Percentiles rank a stretch among this genome's conserved stretches.
Evolutionary conservation across 1,140 invertebrate species (phyloP).

Genomic region (Drosophila kurseongensis): DNA sequence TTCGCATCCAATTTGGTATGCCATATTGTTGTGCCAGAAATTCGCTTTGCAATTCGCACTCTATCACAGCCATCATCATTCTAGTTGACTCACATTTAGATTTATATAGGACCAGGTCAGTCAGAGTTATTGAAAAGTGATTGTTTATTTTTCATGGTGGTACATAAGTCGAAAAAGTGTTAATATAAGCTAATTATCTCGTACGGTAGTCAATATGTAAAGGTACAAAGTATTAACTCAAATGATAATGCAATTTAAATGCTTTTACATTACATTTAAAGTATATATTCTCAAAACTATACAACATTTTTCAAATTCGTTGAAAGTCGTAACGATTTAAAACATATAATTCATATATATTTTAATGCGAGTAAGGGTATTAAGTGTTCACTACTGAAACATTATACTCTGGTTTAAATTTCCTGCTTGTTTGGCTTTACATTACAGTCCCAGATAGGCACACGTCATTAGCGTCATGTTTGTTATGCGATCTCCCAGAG

Average conservation of each 20-base stretch:
- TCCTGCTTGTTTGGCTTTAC: conserved; percentile 29
- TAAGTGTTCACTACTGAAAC: not conserved
- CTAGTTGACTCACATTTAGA: conserved; percentile 20
- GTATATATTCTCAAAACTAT: no score
- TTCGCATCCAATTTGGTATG: conserved; percentile 56
- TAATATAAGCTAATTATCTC: not conserved
- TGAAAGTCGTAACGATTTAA: no score
- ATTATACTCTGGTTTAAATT: not conserved
- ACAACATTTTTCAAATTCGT: no score
- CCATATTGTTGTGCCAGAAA: conserved; percentile 39
- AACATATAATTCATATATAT: no score
- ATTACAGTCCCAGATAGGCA: conserved; percentile 40
- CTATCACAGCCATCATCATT: conserved; percentile 46
- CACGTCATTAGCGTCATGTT: conserved; percentile 73
- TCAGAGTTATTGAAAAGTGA: not conserved
- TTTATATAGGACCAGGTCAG: conserved; percentile 10
- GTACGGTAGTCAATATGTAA: no score
- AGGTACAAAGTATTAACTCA: no score
- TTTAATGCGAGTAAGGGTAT: conserved; percentile 8
- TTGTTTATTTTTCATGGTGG: not conserved
- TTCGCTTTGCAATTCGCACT: conserved; percentile 42
- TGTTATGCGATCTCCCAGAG: conserved; percentile 70
- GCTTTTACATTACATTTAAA: no score
- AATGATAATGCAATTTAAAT: no score
- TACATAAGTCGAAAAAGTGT: not conserved